Conservation (phyloP, 1,140 invertebrate genomes). For the Tetragnatha versicolor region DNA sequence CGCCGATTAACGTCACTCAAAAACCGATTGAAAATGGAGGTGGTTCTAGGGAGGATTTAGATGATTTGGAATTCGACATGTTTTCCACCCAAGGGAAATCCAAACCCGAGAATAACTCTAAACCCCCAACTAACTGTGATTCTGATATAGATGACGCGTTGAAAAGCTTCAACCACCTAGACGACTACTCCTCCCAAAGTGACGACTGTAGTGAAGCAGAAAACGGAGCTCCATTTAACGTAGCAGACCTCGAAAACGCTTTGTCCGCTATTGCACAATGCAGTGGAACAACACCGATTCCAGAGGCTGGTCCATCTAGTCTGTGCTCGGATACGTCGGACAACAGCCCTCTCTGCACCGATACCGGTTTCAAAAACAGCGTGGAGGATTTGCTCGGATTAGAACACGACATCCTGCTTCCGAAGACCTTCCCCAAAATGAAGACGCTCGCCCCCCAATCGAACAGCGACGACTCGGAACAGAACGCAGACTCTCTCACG, state of each 20-base stretch:
- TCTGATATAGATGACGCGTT: constrained; percentile 41
- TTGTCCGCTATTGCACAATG: too few species aligned
- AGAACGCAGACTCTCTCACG: neutral
- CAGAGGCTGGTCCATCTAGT: neutral
- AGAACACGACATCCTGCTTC: neutral
- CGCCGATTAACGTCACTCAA: neutral
- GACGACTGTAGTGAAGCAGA: constrained; percentile 37
- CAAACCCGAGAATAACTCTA: neutral
- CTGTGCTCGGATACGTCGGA: constrained; percentile 46
- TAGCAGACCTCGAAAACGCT: too few species aligned
- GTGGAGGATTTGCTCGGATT: too few species aligned
- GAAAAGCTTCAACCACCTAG: constrained; percentile 42
- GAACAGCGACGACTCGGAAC: neutral
- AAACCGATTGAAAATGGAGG: neutral
- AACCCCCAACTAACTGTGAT: neutral
- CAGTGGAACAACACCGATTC: too few species aligned
- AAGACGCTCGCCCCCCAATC: neutral
- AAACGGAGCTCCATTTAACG: neutral
- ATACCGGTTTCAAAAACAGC: constrained; percentile 26
- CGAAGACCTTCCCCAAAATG: constrained; percentile 42
- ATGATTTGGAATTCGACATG: constrained; percentile 51
- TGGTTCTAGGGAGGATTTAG: constrained; percentile 19
- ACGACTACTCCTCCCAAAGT: constrained; percentile 36
- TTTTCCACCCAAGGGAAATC: constrained; percentile 9
- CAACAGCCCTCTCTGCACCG: constrained; percentile 32